Percentiles rank a stretch among this genome's conserved stretches.
Conservation (phyloP, 2,888 invertebrate genomes). For the Platypus cylindrus region DNA sequence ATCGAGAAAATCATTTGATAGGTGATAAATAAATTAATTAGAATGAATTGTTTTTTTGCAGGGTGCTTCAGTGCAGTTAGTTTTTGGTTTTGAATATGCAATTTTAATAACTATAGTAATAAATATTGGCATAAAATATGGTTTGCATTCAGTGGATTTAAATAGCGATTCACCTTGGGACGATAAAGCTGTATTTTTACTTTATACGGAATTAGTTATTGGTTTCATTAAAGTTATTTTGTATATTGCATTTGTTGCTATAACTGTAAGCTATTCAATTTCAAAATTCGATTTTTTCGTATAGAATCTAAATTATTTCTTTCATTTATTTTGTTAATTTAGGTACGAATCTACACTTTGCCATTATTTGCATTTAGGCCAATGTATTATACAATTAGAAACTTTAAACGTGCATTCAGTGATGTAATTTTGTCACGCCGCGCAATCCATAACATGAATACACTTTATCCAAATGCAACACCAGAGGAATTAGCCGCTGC, state of each 20-base stretch:
- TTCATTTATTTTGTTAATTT: too few relatives aligned
- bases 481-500: slow-evolving; percentile 79
- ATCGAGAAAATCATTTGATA: not conserved
- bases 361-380: slow-evolving; percentile 97
- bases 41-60: slow-evolving; percentile 3
- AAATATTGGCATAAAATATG: slow-evolving; percentile 87
- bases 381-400: slow-evolving; percentile 97
- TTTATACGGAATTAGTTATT: slow-evolving; percentile 93
- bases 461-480: slow-evolving; percentile 92
- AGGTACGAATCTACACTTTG: slow-evolving; percentile 68
- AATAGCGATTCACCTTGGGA: slow-evolving; percentile 97
- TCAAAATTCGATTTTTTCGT: not conserved
- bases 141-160: slow-evolving; percentile 76
- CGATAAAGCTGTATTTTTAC: slow-evolving; percentile 92
- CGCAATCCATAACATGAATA: slow-evolving; percentile 97
- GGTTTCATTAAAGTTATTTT: slow-evolving; percentile 43
- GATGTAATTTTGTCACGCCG: slow-evolving; percentile 94
- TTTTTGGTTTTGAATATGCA: slow-evolving; percentile 99
- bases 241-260: slow-evolving; percentile 83
- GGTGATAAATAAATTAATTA: not conserved
- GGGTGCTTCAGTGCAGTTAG: slow-evolving; percentile 95
- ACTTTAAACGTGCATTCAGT: slow-evolving; percentile 93
- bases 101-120: slow-evolving; percentile 86
- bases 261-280: slow-evolving; percentile 65
- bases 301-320: not conserved